Percentiles rank a stretch among this genome's conserved stretches.
Evolutionary conservation across 2,888 invertebrate species (phyloP).

Genomic region (Tethea ocularis): DNA sequence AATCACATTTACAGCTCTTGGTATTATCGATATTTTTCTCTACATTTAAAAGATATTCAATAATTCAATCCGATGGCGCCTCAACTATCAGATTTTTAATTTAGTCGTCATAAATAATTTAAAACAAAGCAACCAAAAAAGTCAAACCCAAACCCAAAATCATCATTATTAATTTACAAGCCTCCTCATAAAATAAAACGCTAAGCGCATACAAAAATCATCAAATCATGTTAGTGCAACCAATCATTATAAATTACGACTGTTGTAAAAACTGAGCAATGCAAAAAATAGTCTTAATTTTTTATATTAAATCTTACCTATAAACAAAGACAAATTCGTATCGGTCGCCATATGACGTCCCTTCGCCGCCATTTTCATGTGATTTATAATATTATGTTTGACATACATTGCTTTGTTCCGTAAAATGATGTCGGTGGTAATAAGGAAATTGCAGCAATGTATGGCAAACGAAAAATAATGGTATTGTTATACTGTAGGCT

Average conservation of each 20-base stretch:
- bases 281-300: conserved; percentile 58
- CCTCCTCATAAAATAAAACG: not conserved
- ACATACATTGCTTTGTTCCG: conserved; percentile 46
- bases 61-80: not conserved
- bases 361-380: conserved; percentile 57
- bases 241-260: conserved; percentile 49
- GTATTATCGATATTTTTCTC: no score
- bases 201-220: conserved; percentile 32
- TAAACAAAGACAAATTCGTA: conserved; percentile 75
- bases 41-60: no score
- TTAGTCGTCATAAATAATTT: not conserved
- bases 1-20: no score
- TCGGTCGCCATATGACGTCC: conserved; percentile 76
- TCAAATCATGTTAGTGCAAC: conserved; percentile 48
- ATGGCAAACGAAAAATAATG: conserved; percentile 44
- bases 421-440: conserved; percentile 11
- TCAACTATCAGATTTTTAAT: not conserved
- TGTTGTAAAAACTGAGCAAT: conserved; percentile 50
- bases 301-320: conserved; percentile 60
- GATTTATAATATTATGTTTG: conserved; percentile 60
- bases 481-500: conserved; percentile 55
- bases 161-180: conserved; percentile 3
- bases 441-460: conserved; percentile 51
- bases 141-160: not conserved
- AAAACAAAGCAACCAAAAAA: not conserved